Conservation (phyloP, 2,888 invertebrate genomes). For the Andrena fulva region DNA sequence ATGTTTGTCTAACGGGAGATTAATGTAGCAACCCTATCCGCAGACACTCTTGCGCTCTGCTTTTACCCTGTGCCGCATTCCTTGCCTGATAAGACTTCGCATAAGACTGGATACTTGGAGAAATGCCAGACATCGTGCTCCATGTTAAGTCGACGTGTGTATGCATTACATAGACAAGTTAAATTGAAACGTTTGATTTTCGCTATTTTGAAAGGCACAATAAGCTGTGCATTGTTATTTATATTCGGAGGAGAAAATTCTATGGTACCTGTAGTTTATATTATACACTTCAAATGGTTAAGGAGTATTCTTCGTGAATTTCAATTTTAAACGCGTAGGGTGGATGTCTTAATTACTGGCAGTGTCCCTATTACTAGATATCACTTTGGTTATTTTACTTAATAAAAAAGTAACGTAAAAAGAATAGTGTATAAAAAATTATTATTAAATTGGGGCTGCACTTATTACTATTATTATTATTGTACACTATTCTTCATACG, state of each 20-base stretch:
- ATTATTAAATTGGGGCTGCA: too few species aligned
- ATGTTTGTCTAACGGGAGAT: constrained; percentile 39
- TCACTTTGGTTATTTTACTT: too few species aligned
- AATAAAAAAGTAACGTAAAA: too few species aligned
- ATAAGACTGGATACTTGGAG: constrained; percentile 82
- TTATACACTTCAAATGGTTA: background rate
- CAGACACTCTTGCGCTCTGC: constrained; percentile 34
- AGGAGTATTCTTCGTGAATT: background rate
- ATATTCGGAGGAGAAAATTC: background rate
- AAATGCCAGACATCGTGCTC: constrained; percentile 71
- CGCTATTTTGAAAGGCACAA: constrained; percentile 11
- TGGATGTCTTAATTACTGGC: too few species aligned
- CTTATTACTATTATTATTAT: too few species aligned
- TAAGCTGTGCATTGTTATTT: background rate
- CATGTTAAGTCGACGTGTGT: constrained; percentile 46
- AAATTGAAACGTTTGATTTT: constrained; percentile 49
- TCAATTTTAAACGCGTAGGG: too few species aligned
- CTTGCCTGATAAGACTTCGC: constrained; percentile 71
- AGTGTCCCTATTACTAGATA: too few species aligned
- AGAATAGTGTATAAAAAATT: too few species aligned
- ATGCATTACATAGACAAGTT: constrained; percentile 31
- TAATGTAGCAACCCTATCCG: constrained; percentile 52
- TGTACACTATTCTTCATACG: too few species aligned
- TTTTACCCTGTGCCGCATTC: constrained; percentile 65
- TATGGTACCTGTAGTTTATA: background rate